Base-by-base conservation (phyloP, 2,797 vertebrate genomes). In the Pipistrellus nathusii region DNA sequence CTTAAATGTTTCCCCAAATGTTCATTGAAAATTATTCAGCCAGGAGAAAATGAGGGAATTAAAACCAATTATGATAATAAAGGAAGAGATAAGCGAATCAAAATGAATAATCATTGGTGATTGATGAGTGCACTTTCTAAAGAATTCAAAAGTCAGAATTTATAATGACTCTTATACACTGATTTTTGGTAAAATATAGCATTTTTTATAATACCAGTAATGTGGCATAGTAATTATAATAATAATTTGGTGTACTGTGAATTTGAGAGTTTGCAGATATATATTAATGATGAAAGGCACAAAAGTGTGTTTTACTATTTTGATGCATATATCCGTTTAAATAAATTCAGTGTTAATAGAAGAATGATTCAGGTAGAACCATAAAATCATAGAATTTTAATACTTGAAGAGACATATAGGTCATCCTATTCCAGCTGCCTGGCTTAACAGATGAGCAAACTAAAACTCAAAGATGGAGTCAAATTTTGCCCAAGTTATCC, bases 1-100 rank as follows among this genome's bases (percentile, higher is more conserved):
- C 25, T 90, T 87, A 92, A 51, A 85, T 89, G 21, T 57, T 90
- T 14, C 41, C 41, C 3, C 3, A 85, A 85, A 72, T 35, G 27
- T 86, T 57, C 71, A 57, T 66, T 91, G 76, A 71, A 90, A 30
- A 90, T 73, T 91, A 78, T 93, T 91, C 64, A 88, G 27, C n/a
- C 69, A 93, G 13, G 68, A 17, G 73, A 93, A 44, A 96, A 86
- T 75, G 71, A 93, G 35, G 32, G 18, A 87, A 93, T 94, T 91
- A 94, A 82, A 91, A 59, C 3, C 13, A 94, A 87, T 96, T 95
- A 94, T 78, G 69, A 48, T 94, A 93, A 93, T 91, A 88, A 82
- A 41, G 91, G 14, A 71, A 27, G 87, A 94, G 75, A 51, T 94
- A 81, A 64, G 51, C 87, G 94, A 90, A 96, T 93, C 62, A 92